phyloP scores from a whole-genome alignment of 2,888 invertebrate genomes.

The Sepiola atlantica region DNA sequence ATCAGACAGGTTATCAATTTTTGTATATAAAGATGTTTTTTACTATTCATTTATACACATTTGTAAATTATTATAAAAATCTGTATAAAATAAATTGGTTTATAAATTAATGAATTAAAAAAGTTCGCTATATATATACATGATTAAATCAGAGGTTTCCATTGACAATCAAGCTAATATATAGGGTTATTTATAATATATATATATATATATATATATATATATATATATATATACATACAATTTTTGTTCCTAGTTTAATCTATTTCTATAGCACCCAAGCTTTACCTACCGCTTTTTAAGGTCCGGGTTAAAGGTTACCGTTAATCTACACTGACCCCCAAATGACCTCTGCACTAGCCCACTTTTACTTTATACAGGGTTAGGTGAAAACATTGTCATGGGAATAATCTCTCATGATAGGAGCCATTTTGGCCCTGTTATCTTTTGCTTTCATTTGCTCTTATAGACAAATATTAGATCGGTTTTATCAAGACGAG shows the following conservation, averaged over 20 bases:
- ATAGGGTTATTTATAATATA: no score
- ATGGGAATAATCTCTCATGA: background rate
- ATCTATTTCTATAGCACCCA: background rate
- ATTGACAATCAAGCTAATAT: no score
- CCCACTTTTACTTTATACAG: background rate
- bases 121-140: no score
- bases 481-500: background rate
- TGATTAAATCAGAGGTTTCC: no score
- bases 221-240: background rate
- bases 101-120: no score
- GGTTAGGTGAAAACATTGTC: background rate
- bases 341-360: background rate
- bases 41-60: no score
- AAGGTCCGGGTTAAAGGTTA: background rate
- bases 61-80: no score
- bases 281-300: background rate
- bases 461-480: background rate
- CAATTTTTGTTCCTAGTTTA: background rate
- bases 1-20: no score
- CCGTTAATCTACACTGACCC: background rate
- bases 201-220: background rate
- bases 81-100: no score
- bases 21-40: no score
- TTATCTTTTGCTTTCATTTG: background rate
- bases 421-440: background rate